phyloP scores from a whole-genome alignment of 2,888 invertebrate species.

The Ditula angustiorana region DNA sequence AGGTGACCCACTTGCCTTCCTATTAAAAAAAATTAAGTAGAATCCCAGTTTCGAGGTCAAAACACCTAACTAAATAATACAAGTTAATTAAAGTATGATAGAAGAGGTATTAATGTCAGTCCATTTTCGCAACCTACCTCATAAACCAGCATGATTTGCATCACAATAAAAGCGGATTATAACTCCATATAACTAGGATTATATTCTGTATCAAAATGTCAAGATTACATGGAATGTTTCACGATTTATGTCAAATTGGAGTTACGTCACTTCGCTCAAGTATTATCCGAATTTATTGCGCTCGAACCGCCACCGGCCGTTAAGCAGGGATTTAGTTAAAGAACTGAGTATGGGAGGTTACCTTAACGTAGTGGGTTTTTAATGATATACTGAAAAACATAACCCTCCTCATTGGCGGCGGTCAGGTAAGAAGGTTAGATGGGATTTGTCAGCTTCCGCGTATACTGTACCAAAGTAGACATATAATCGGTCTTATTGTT shows the following conservation, averaged over 20 bases:
- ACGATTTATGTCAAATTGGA: slow-evolving; percentile 38
- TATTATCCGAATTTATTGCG: slow-evolving; percentile 44
- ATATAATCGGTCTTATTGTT: too few relatives aligned
- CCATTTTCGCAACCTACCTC: slow-evolving; percentile 19
- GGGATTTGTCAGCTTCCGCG: too few relatives aligned
- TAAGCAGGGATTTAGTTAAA: slow-evolving; percentile 32
- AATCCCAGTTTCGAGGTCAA: background rate
- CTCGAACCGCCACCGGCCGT: slow-evolving; percentile 9
- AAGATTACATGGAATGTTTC: slow-evolving; percentile 33
- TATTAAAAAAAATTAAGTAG: background rate
- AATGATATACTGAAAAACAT: background rate
- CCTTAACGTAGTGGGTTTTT: slow-evolving; percentile 21
- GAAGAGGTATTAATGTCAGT: background rate
- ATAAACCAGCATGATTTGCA: slow-evolving; percentile 22
- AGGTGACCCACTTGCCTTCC: too few relatives aligned
- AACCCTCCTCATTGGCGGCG: too few relatives aligned
- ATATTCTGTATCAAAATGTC: slow-evolving; percentile 28
- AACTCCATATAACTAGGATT: slow-evolving; percentile 19
- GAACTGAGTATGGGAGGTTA: slow-evolving; percentile 15
- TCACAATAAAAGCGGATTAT: slow-evolving; percentile 32
- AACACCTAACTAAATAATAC: background rate
- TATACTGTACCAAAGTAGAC: too few relatives aligned
- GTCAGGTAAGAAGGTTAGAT: too few relatives aligned
- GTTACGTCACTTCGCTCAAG: slow-evolving; percentile 39
- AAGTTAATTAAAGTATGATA: background rate